Base-by-base conservation (phyloP, 2,888 invertebrate genomes). In the Rhogogaster chlorosoma region DNA sequence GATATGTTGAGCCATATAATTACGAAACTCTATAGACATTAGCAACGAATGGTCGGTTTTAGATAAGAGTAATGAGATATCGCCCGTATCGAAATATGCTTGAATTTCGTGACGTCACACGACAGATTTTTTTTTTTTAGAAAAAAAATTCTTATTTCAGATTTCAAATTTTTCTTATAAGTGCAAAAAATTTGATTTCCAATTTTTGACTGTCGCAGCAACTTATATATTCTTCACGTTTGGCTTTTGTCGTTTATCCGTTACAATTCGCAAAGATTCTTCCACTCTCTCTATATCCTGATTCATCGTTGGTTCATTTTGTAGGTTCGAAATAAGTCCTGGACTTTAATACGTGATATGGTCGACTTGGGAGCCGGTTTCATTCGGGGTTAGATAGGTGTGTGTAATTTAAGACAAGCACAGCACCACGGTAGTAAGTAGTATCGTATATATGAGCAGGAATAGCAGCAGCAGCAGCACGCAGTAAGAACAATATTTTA, bases 291-390 rank as follows among this genome's bases (percentile, higher is more conserved):
- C 26, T 15, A 7, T 18, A n/a, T 7, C 36, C 42, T 15, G n/a
- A 4, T 10, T 45, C 22, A 38, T n/a, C n/a, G 38, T 6, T 38
- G 22, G 38, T 73, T 26, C 53, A 53, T 53, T 53, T 38, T 22
- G 7, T 61, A 29, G 15, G 1, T 32, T 32, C n/a, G 5, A 42
- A 22, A 42, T 89, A 89, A 89, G 88, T 91, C 87, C 85, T 85
- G 89, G 85, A 89, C 89, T 91, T 89, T 90, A 90, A 90, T 90
- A 89, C 88, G 87, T 88, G 7, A 90, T 88, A 89, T 88, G 87
- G 36, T 61, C 36, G 53, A 77, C 75, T 61, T 53, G 26, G 36
- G 12, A 15, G 18, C 22, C 71, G 70, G 22, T 73, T 84, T 42
- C 53, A 15, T 45, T 73, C n/a, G 38, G 3, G 7, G 26, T 2